Percentiles rank a stretch among this genome's conserved stretches.
Evolutionary conservation across 2,888 invertebrate genomes (phyloP).

Genomic region (Heteropelma amictum): DNA sequence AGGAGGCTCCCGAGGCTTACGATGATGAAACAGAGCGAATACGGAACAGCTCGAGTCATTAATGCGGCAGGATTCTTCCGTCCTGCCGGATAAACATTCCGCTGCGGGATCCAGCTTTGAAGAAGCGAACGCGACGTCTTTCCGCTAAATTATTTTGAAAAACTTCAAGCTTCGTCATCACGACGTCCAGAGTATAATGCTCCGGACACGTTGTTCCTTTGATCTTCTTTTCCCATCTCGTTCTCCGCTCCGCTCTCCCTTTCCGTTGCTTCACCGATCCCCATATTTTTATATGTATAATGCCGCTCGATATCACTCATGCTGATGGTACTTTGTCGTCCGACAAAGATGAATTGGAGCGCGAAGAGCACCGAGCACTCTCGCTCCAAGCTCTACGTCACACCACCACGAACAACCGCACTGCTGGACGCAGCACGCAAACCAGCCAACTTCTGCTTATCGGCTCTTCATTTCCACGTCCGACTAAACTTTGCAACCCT

Average conservation of each 20-base stretch:
- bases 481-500: background rate
- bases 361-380: constrained; percentile 38
- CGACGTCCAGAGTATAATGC: no score
- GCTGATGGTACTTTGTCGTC: constrained; percentile 36
- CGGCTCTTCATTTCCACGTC: background rate
- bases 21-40: constrained; percentile 61
- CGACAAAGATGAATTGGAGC: constrained; percentile 49
- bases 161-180: no score
- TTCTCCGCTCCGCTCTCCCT: constrained; percentile 1
- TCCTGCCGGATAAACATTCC: constrained; percentile 18
- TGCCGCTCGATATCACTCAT: background rate
- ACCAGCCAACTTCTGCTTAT: background rate
- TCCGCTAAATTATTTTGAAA: no score
- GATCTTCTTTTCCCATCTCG: constrained; percentile 29
- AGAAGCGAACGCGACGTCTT: no score
- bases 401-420: constrained; percentile 22
- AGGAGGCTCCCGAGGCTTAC: constrained; percentile 69
- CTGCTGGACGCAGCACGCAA: constrained; percentile 32
- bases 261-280: background rate
- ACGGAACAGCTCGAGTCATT: constrained; percentile 68
- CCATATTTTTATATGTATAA: constrained; percentile 12
- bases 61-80: constrained; percentile 30
- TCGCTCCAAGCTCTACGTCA: constrained; percentile 25
- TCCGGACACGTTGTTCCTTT: constrained; percentile 8
- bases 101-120: constrained; percentile 45